These are phyloP conservation scores for Planococcus citri DNA, from an alignment of 1,140 invertebrate species.

Conservation along the genomic window DNA sequence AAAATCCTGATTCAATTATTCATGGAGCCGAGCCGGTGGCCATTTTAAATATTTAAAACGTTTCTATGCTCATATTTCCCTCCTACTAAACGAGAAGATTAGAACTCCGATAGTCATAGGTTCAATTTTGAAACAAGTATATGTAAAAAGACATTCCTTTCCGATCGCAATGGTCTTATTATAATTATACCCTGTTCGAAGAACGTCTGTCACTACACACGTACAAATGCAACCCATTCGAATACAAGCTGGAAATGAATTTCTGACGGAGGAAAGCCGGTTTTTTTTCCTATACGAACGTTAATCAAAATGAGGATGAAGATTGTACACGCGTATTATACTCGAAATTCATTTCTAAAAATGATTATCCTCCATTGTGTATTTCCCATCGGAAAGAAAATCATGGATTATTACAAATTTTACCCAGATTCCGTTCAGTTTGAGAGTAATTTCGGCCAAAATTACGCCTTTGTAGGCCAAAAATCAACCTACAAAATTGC, in stretches of 20 bases:
- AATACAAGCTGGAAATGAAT: no score
- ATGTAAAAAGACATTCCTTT: not conserved
- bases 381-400: no score
- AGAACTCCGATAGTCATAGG: not conserved
- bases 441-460: no score
- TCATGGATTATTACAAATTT: no score
- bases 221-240: not conserved
- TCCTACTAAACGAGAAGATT: not conserved
- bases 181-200: slow-evolving; percentile 16
- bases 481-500: no score
- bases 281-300: not conserved
- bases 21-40: not conserved
- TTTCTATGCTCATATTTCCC: not conserved
- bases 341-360: no score
- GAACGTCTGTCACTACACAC: not conserved
- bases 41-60: not conserved
- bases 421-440: no score
- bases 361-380: no score
- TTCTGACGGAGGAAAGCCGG: not conserved
- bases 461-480: no score
- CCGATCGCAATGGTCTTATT: not conserved
- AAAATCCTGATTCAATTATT: not conserved
- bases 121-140: not conserved
- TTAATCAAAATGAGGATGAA: no score
- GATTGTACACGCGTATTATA: no score